Percentiles rank a stretch among this genome's conserved stretches.
Evolutionary conservation across 2,888 invertebrate species (phyloP).

Genomic region (Lepidonotus clava): DNA sequence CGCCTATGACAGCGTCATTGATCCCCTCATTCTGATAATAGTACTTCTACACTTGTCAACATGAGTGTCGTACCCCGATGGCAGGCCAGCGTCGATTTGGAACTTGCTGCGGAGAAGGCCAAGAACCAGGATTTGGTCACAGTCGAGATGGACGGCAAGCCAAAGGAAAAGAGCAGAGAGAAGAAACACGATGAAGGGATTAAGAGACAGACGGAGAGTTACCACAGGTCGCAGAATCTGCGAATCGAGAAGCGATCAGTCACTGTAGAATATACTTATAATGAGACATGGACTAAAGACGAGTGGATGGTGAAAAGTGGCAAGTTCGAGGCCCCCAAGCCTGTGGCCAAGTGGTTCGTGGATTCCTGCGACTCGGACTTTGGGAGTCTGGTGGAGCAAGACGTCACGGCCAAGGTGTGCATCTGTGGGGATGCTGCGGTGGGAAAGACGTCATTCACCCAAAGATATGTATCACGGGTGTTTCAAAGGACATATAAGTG

Average conservation of each 20-base stretch:
- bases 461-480: slow-evolving; percentile 82
- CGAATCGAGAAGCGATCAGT: background rate
- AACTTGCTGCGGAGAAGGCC: background rate
- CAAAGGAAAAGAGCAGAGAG: no score
- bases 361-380: slow-evolving; percentile 2
- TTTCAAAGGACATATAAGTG: slow-evolving; percentile 83
- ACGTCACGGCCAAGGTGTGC: slow-evolving; percentile 67
- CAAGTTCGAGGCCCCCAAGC: background rate
- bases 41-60: no score
- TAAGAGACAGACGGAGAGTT: background rate
- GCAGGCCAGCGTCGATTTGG: background rate
- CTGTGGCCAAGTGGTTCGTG: slow-evolving; percentile 8
- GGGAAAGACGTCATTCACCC: slow-evolving; percentile 83
- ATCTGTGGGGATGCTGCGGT: slow-evolving; percentile 78
- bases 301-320: slow-evolving; percentile 1
- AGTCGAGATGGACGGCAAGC: background rate
- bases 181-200: no score
- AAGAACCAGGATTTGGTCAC: no score
- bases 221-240: background rate
- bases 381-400: background rate
- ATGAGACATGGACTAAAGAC: background rate
- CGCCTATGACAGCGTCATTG: no score
- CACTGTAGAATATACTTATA: background rate
- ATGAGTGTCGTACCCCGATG: no score
- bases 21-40: no score